Evolutionary conservation across 2,113 vertebrate genomes (phyloP).

Genomic region (Cyanoramphus novaezelandiae): DNA sequence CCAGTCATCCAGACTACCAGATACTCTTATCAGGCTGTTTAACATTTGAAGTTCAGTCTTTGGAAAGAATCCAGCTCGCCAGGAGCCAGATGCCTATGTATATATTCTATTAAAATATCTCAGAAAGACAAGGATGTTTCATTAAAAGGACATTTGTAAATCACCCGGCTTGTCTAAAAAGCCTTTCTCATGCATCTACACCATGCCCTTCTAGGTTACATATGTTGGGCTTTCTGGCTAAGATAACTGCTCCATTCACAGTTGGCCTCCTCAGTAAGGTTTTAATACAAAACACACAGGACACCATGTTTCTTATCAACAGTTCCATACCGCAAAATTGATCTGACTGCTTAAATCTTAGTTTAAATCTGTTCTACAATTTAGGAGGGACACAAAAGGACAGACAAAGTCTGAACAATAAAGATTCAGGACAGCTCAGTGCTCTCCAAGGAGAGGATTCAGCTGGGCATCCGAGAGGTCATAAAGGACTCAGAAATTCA

Average conservation of each 20-base stretch:
- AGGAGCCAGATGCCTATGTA: slow-evolving; percentile 42
- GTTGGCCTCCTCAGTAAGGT: background rate
- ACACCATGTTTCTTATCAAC: background rate
- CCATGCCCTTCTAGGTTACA: background rate
- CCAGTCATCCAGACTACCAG: slow-evolving; percentile 33
- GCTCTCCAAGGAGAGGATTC: background rate
- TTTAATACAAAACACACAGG: background rate
- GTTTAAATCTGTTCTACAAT: background rate
- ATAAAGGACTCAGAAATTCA: background rate
- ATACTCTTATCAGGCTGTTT: slow-evolving; percentile 30
- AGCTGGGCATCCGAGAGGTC: background rate
- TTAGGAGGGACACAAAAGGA: background rate
- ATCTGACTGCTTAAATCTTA: background rate
- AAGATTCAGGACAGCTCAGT: background rate
- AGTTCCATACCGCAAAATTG: background rate
- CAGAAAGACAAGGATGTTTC: slow-evolving; percentile 47
- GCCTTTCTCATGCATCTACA: background rate
- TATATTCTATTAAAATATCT: slow-evolving; percentile 28
- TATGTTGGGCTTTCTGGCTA: background rate
- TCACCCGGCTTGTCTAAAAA: background rate
- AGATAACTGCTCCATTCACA: background rate
- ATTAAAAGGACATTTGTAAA: slow-evolving; percentile 40
- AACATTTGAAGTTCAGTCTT: slow-evolving; percentile 2
- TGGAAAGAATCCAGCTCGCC: slow-evolving; percentile 47
- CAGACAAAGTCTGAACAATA: background rate